A percentile compares a stretch with the other conserved stretches of the same genome.
Evolutionary conservation across 2,888 invertebrate genomes (phyloP).

Genomic region (Fragum whitleyi): DNA sequence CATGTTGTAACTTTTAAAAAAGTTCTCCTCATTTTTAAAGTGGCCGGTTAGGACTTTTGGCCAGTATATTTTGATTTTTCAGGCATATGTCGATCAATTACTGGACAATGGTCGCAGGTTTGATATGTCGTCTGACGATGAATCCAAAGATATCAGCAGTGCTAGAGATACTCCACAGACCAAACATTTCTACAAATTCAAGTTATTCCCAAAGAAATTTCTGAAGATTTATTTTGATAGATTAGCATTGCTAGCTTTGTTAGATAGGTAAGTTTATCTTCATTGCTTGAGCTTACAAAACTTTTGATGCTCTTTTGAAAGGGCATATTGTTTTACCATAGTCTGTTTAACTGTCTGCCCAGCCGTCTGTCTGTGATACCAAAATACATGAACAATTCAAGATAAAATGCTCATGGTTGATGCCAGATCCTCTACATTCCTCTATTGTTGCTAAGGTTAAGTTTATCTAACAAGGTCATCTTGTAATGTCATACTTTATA

Average conservation of each 20-base stretch:
- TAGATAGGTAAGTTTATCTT: conserved; percentile 89
- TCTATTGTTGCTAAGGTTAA: too few relatives aligned
- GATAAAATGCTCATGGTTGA: too few relatives aligned
- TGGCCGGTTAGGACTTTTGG: too few relatives aligned
- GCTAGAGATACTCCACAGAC: conserved; percentile 81
- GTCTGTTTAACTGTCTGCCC: too few relatives aligned
- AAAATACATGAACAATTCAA: too few relatives aligned
- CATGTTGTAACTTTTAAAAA: too few relatives aligned
- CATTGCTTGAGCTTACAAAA: not conserved
- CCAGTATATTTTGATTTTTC: conserved; percentile 46
- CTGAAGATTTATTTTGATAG: conserved; percentile 96
- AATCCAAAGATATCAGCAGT: conserved; percentile 72
- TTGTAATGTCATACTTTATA: too few relatives aligned
- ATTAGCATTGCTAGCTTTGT: conserved; percentile 94
- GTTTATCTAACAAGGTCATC: too few relatives aligned
- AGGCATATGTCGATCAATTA: conserved; percentile 76
- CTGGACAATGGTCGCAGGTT: conserved; percentile 69
- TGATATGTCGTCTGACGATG: conserved; percentile 74
- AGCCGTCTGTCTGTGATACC: too few relatives aligned
- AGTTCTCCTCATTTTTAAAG: too few relatives aligned
- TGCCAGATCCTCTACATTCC: too few relatives aligned
- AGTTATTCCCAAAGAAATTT: conserved; percentile 88
- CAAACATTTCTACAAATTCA: conserved; percentile 91
- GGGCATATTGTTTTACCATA: too few relatives aligned
- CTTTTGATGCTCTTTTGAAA: not conserved